Evolutionary conservation across 1,140 invertebrate genomes (phyloP), one percentile per base, ranked within the genome.

Genomic region (Sogatella furcifera): DNA sequence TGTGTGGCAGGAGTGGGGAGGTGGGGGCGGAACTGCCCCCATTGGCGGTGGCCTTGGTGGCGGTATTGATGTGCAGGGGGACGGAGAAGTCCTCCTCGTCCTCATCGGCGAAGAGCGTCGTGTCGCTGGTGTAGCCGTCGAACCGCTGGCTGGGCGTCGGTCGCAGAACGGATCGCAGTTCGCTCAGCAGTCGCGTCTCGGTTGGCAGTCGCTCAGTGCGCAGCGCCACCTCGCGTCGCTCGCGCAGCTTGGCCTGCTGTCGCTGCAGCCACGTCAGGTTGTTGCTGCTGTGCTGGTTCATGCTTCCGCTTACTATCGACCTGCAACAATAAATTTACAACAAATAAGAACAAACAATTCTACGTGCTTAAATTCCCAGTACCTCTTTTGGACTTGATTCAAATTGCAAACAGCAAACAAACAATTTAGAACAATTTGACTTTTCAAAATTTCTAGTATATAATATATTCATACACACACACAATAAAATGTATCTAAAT

Each of bases 241-340:
- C 80, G 68, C 82, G 77, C 1, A 90, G 75, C 68, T 89, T 89
- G 68, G 86, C 78, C 68, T 90, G 87, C 68, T 90, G 87, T 62
- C 84, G 78, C 69, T 88, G 85, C 56, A 89, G 73, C 86, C 86
- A 89, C 17, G 85, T 86, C 54, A 86, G 69, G 15, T 80, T 80
- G 4, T 76, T 76, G 57, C 66, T 73, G 71, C 8, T 63, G 64
- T 64, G 58, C 31, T 63, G 62, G 38, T 46, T 63, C 15, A 65
- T 65, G 38, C 62, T 66, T 0, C 66, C 66, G 54, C 52, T 63
- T 8, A 68, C 66, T 1, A 68, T 60, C 14, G 60, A 57, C 46
- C 63, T 64, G 53, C 2, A 55, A 62, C 55, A 52, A 44, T 46
- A 55, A 28, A n/a, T n/a, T n/a, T n/a, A n/a, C n/a, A n/a, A n/a